phyloP scores from a whole-genome alignment of 2,113 vertebrate genomes.

The Shinisaurus crocodilurus region DNA sequence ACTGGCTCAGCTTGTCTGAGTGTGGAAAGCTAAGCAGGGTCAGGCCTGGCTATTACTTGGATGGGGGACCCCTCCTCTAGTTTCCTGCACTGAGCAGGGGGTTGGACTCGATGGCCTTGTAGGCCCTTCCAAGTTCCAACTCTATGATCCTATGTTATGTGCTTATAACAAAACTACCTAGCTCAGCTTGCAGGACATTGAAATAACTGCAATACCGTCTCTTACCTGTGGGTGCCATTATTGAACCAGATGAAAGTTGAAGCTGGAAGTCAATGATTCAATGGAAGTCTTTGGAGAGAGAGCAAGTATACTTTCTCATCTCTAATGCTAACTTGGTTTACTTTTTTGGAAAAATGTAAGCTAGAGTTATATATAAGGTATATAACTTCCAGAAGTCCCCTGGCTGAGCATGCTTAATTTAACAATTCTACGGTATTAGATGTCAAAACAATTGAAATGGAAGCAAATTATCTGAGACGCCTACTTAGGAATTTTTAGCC shows the following conservation, averaged over 20 bases:
- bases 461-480: not conserved
- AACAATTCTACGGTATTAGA: not conserved
- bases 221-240: constrained; percentile 58
- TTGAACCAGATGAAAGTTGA: constrained; percentile 32
- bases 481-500: not conserved
- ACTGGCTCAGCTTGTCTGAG: too few relatives aligned
- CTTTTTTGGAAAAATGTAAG: not conserved
- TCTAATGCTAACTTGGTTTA: not conserved
- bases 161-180: not conserved
- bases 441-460: not conserved
- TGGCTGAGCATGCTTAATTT: not conserved
- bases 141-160: too few relatives aligned
- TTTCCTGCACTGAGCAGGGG: too few relatives aligned
- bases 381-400: not conserved
- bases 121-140: too few relatives aligned
- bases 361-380: not conserved
- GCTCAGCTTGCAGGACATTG: not conserved
- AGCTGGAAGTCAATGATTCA: not conserved
- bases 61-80: too few relatives aligned
- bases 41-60: too few relatives aligned
- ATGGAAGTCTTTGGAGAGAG: not conserved
- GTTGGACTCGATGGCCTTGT: too few relatives aligned
- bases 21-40: too few relatives aligned
- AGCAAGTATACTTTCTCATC: not conserved
- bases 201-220: constrained; percentile 43